Base-by-base conservation (phyloP, 1,140 invertebrate species). In the Melitaea cinxia region DNA sequence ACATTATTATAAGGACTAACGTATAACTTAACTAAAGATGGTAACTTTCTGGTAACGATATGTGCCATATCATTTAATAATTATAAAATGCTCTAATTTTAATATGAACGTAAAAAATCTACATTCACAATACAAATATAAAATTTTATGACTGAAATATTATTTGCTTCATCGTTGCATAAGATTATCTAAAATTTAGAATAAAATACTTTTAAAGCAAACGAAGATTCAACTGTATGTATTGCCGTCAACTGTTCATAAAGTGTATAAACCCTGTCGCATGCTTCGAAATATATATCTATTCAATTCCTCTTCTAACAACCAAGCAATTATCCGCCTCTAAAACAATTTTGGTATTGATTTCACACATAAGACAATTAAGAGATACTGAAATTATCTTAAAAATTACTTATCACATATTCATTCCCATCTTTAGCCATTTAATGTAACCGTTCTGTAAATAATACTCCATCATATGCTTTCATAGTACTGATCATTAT, bases 1-100 rank as follows among this genome's bases (percentile, higher is more conserved):
- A 75, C 37, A 77, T 69, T 70, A 80, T 70, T 56, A 61, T 66
- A 75, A 75, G 72, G 77, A 79, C 75, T 77, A 83, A 83, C 75
- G 72, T 62, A 76, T 53, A 23, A 47, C 37, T 30, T 39, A 53
- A 58, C 49, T 65, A 26, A 55, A n/a, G 45, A 12, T 62, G 53
- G 65, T 67, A 52, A 71, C 60, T 35, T 50, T 63, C 42, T 66
- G 50, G 58, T 57, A 58, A 64, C 50, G 65, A 71, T 71, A 64
- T 71, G 64, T 64, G 23, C 33, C 52, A 64, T 59, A 59, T 37
- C 30, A 56, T 66, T 60, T 33, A 39, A 53, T 52, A 42, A n/a
- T 15, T 42, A 19, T 53, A 35, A 54, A 54, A 56, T 39, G 9
- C 26, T 15, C 37, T 57, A 53, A 57, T 49, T 28, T 39, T 50